A percentile compares a stretch with the other conserved stretches of the same genome.
phyloP scores from a whole-genome alignment of 1,140 invertebrate genomes.

The Achroia grisella region DNA sequence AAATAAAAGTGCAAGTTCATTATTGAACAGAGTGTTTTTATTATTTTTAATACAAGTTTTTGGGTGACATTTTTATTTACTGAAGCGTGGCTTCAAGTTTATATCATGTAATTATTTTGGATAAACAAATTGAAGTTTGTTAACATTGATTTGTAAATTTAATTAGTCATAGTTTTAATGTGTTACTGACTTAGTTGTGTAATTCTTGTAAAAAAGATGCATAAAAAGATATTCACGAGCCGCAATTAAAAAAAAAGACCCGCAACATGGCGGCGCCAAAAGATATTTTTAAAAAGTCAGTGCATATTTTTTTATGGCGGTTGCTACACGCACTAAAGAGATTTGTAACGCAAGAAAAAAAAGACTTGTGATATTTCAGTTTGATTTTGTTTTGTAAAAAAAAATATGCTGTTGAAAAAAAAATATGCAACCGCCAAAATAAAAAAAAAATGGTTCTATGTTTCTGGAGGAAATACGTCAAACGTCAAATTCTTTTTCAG shows the following conservation, averaged over 20 bases:
- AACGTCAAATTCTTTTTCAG: neutral
- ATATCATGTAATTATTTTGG: constrained; percentile 10
- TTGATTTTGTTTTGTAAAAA: constrained; percentile 48
- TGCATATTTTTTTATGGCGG: constrained; percentile 48
- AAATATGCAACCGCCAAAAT: constrained; percentile 49
- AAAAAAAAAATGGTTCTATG: constrained; percentile 32
- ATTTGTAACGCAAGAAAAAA: constrained; percentile 64
- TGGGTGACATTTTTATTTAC: constrained; percentile 2
- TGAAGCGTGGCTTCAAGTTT: constrained; percentile 33
- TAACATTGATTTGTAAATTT: neutral
- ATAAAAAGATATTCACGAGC: constrained; percentile 29
- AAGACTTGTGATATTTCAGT: constrained; percentile 39
- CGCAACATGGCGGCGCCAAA: constrained; percentile 23
- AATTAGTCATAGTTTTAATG: constrained; percentile 22
- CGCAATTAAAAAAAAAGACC: constrained; percentile 36
- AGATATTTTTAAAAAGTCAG: constrained; percentile 53
- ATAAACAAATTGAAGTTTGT: too few relatives aligned
- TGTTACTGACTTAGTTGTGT: constrained; percentile 47
- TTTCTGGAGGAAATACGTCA: constrained; percentile 14
- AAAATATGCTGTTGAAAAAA: constrained; percentile 24
- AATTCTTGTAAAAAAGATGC: constrained; percentile 39
- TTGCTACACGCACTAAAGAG: constrained; percentile 19
- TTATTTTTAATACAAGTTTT: neutral
- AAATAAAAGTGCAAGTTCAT: neutral
- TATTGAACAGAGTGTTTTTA: neutral